Evolutionary conservation across 2,797 vertebrate species (phyloP).

Genomic region (Cetoscarus ocellatus): DNA sequence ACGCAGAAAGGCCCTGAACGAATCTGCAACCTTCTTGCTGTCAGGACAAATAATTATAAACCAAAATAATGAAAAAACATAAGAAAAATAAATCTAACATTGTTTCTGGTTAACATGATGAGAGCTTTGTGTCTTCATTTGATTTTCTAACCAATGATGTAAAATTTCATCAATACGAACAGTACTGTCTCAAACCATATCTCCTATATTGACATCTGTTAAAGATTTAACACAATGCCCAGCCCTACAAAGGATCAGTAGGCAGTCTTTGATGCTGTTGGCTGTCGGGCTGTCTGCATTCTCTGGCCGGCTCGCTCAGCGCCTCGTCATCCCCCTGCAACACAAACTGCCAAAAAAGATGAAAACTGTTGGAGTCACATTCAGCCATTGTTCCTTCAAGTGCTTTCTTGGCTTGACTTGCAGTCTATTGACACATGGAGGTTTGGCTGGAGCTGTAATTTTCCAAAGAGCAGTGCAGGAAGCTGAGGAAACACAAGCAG

Average conservation of each 20-base stretch:
- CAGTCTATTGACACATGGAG: slow-evolving; percentile 33
- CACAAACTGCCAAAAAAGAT: slow-evolving; percentile 51
- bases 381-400: slow-evolving; percentile 40
- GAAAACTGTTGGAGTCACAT: slow-evolving; percentile 33
- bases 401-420: slow-evolving; percentile 27
- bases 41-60: too few species aligned
- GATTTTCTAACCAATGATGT: too few species aligned
- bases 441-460: slow-evolving; percentile 16
- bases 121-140: too few species aligned
- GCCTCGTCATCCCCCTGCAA: slow-evolving; percentile 24
- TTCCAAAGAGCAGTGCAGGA: slow-evolving; percentile 5
- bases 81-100: too few species aligned
- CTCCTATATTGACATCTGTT: too few species aligned
- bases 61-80: too few species aligned
- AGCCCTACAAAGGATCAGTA: slow-evolving; percentile 11
- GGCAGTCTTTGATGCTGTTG: slow-evolving; percentile 47
- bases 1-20: too few species aligned
- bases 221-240: too few species aligned
- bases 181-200: too few species aligned
- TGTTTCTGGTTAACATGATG: too few species aligned
- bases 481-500: slow-evolving; percentile 3
- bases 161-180: too few species aligned
- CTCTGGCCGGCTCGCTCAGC: slow-evolving; percentile 24
- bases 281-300: slow-evolving; percentile 24
- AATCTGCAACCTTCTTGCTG: too few species aligned